These are phyloP conservation scores for Tautogolabrus adspersus DNA, from an alignment of 2,113 vertebrate genomes.

Conservation along the genomic window DNA sequence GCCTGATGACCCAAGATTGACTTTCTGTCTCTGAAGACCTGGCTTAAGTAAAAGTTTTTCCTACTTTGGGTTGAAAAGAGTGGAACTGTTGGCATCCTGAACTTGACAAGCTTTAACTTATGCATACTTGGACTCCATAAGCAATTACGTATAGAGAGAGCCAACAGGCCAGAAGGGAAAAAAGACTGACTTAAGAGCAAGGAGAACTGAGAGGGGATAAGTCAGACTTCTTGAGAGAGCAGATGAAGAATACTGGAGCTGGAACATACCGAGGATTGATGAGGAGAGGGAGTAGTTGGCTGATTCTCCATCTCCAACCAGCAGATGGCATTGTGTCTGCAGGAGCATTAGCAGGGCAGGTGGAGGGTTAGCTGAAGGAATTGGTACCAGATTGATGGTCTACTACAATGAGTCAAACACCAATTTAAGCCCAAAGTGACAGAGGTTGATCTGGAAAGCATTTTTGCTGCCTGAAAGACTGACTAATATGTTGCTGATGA, in stretches of 20 bases:
- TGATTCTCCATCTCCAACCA: constrained; percentile 35
- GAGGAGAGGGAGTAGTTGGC: not conserved
- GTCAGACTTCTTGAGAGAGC: constrained; percentile 1
- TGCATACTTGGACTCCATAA: constrained; percentile 18
- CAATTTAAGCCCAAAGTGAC: not conserved
- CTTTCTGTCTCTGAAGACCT: constrained; percentile 5
- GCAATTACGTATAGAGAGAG: constrained; percentile 23
- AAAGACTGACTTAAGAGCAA: constrained; percentile 2
- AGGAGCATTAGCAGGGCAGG: not conserved
- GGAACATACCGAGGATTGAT: not conserved
- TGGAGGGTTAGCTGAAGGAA: not conserved
- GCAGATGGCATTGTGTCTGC: constrained; percentile 56
- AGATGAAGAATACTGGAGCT: not conserved
- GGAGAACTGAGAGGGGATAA: not conserved
- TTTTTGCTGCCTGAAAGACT: not conserved
- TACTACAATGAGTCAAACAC: not conserved
- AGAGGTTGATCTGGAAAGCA: not conserved
- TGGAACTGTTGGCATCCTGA: not conserved
- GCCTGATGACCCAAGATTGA: constrained; percentile 8
- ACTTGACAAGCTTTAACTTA: not conserved
- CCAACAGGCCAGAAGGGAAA: not conserved
- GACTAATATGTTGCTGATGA: not conserved
- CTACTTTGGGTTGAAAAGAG: not conserved
- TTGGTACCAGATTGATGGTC: not conserved
- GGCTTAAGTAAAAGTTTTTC: not conserved